Conservation (phyloP, 2,113 vertebrate genomes). For the Glareola pratincola region DNA sequence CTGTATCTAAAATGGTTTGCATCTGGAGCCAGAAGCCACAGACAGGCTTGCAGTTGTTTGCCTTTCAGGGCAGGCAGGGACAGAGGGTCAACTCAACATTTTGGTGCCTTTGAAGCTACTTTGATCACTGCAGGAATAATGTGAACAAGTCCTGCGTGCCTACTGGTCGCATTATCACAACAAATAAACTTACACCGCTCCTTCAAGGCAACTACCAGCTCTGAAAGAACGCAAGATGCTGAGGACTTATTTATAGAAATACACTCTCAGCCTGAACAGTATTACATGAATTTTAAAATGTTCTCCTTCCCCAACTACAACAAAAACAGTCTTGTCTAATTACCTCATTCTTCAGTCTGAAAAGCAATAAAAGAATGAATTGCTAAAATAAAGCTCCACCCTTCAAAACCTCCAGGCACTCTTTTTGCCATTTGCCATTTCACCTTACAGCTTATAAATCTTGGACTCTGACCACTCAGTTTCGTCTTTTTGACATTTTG, state of each 20-base stretch:
- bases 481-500: constrained; percentile 25
- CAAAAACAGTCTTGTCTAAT: constrained; percentile 8
- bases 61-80: not conserved
- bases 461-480: not conserved
- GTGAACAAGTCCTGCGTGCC: not conserved
- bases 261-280: not conserved
- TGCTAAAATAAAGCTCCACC: constrained; percentile 52
- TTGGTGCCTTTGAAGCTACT: constrained; percentile 32
- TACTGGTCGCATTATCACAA: not conserved
- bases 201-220: constrained; percentile 4
- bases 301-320: not conserved
- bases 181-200: not conserved
- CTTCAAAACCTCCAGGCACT: constrained; percentile 31
- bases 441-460: constrained; percentile 58
- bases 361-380: constrained; percentile 29
- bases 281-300: not conserved
- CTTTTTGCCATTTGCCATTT: constrained; percentile 15
- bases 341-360: constrained; percentile 46
- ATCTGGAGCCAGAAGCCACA: constrained; percentile 38
- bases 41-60: constrained; percentile 33
- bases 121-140: not conserved
- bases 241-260: constrained; percentile 4
- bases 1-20: not conserved
- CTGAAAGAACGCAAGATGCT: not conserved
- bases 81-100: not conserved